A percentile compares a stretch with the other conserved stretches of the same genome.
Conservation (phyloP, 2,113 vertebrate genomes). For the Notechis scutatus region DNA sequence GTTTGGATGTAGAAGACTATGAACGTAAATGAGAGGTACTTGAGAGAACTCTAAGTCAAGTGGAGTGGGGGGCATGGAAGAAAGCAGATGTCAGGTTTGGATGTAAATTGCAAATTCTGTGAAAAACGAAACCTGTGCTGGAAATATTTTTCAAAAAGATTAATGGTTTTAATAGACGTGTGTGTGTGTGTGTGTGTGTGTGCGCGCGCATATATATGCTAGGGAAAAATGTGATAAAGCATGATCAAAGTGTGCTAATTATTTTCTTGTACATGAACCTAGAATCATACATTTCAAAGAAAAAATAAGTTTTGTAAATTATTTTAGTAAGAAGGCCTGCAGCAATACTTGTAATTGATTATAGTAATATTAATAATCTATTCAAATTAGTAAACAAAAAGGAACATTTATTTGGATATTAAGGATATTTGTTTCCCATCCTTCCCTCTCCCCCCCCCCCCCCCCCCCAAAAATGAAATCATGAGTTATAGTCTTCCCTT, state of each 20-base stretch:
- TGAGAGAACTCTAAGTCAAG: neutral
- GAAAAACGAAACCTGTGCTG: neutral
- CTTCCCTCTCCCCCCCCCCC: fast-evolving
- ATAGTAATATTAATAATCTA: neutral
- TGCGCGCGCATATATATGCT: neutral
- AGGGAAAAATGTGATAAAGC: neutral
- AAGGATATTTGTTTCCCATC: neutral
- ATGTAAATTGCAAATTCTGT: neutral
- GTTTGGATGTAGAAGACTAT: neutral
- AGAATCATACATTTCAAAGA: neutral
- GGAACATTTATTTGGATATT: neutral
- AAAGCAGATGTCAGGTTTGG: neutral
- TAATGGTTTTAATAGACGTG: neutral
- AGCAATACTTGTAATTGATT: neutral
- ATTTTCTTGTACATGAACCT: neutral
- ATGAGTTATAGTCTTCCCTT: neutral
- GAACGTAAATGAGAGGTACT: neutral
- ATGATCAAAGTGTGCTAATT: neutral
- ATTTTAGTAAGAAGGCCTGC: neutral
- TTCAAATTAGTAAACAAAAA: neutral
- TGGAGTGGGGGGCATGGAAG: neutral
- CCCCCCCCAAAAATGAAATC: neutral
- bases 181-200: no score
- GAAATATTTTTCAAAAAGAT: neutral
- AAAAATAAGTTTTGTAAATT: neutral